Conservation (phyloP, 37 sponge, comb jelly and placozoan species). For the Corticium candelabrum region DNA sequence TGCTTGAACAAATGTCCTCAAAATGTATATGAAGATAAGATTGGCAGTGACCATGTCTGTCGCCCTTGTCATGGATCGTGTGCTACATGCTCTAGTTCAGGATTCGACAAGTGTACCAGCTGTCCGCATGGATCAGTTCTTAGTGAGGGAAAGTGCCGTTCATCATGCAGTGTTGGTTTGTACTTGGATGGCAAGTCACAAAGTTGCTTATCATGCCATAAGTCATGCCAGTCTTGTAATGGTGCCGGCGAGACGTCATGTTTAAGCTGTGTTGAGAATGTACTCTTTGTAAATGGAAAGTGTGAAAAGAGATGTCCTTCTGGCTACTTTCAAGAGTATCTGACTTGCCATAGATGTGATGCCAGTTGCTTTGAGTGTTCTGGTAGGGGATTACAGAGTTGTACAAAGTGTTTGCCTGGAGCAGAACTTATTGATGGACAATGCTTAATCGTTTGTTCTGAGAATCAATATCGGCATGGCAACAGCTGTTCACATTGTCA, state of each 20-base stretch:
- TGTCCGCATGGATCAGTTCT: not conserved
- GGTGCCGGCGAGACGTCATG: not conserved
- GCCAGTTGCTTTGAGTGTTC: not conserved
- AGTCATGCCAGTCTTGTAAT: not conserved
- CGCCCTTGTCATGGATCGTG: not conserved
- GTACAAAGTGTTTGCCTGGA: not conserved
- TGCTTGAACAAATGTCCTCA: not conserved
- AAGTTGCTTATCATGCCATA: not conserved
- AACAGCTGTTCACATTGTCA: not conserved
- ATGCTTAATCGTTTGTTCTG: not conserved
- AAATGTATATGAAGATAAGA: not conserved
- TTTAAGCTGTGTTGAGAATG: not conserved
- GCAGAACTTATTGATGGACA: not conserved
- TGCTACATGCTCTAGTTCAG: not conserved
- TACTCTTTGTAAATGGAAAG: not conserved
- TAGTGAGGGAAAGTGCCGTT: not conserved
- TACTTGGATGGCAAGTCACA: not conserved
- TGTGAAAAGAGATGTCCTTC: not conserved
- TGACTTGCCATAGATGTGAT: not conserved
- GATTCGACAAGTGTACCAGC: not conserved
- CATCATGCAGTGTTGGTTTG: not conserved
- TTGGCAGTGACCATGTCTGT: not conserved
- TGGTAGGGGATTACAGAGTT: not conserved
- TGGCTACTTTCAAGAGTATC: not conserved
- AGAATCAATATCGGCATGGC: not conserved